Conservation (phyloP, 2,113 vertebrate species). For the Pogonocichla stellata region DNA sequence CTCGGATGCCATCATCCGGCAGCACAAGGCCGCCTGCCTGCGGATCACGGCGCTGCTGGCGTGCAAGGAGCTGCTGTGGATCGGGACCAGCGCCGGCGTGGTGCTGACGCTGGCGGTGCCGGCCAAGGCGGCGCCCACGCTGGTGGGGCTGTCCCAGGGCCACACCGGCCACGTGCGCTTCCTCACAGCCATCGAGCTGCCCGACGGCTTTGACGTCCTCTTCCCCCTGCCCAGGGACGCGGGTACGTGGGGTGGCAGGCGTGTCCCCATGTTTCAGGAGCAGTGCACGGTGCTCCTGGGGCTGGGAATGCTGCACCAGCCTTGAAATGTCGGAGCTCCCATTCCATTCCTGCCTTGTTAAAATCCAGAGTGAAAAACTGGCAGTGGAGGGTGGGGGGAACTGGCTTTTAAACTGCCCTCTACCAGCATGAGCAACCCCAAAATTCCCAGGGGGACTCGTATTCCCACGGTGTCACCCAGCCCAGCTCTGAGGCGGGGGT, state of each 20-base stretch:
- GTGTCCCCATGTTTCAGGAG: fast-evolving
- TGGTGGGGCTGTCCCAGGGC: constrained; percentile 91
- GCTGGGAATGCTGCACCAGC: not conserved
- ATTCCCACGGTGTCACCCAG: not conserved
- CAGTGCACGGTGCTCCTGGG: fast-evolving
- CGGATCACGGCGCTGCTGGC: constrained; percentile 92
- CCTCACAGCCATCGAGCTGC: constrained; percentile 91
- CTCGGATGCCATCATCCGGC: constrained; percentile 95
- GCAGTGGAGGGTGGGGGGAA: too few relatives aligned
- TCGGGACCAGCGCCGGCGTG: constrained; percentile 95
- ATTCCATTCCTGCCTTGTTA: fast-evolving
- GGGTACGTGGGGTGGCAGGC: not conserved
- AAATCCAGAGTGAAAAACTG: not conserved
- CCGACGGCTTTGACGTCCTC: constrained; percentile 85
- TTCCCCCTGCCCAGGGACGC: constrained; percentile 70
- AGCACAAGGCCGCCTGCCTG: constrained; percentile 96
- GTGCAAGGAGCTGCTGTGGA: constrained; percentile 95
- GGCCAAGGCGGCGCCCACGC: constrained; percentile 75
- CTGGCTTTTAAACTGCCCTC: not conserved
- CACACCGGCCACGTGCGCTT: constrained; percentile 98
- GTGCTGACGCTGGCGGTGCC: constrained; percentile 86
- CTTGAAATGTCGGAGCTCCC: fast-evolving
- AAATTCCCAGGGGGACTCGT: not conserved
- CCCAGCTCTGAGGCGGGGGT: too few relatives aligned
- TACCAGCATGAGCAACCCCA: fast-evolving